Evolutionary conservation across 2,113 vertebrate species (phyloP).

Genomic region (Xiphorhynchus elegans): DNA sequence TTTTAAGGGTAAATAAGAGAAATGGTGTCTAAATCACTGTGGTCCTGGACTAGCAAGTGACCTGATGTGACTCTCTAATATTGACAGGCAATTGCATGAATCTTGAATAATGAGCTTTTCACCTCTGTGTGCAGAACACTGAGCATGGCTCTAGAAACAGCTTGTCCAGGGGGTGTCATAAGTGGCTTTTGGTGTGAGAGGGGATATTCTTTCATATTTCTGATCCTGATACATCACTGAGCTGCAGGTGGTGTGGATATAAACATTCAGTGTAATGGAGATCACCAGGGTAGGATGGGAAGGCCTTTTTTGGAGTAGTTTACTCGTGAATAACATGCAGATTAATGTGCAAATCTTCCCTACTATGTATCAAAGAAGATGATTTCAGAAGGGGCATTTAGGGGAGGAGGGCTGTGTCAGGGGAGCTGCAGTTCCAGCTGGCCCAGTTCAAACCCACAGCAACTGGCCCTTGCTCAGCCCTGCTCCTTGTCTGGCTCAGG

Average conservation of each 20-base stretch:
- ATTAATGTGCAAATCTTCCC: neutral
- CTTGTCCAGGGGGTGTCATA: neutral
- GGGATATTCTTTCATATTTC: neutral
- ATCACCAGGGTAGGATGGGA: neutral
- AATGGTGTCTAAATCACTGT: neutral
- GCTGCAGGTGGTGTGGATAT: fast-evolving
- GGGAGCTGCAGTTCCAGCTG: neutral
- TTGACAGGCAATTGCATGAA: neutral
- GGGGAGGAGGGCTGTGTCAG: neutral
- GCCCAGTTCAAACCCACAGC: fast-evolving
- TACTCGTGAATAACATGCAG: neutral
- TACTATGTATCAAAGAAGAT: neutral
- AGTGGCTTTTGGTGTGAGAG: neutral
- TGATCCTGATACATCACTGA: fast-evolving
- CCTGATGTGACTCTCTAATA: neutral
- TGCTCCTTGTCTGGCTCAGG: neutral
- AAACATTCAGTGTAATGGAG: fast-evolving
- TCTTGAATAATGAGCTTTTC: neutral
- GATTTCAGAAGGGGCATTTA: neutral
- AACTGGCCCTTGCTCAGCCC: neutral
- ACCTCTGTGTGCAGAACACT: neutral
- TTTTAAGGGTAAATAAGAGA: neutral
- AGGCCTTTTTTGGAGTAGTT: neutral
- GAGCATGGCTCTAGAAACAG: fast-evolving
- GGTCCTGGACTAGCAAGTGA: neutral